A percentile compares a stretch with the other conserved stretches of the same genome.
Evolutionary conservation across 2,797 vertebrate species (phyloP).

Genomic region (Euthynnus affinis): DNA sequence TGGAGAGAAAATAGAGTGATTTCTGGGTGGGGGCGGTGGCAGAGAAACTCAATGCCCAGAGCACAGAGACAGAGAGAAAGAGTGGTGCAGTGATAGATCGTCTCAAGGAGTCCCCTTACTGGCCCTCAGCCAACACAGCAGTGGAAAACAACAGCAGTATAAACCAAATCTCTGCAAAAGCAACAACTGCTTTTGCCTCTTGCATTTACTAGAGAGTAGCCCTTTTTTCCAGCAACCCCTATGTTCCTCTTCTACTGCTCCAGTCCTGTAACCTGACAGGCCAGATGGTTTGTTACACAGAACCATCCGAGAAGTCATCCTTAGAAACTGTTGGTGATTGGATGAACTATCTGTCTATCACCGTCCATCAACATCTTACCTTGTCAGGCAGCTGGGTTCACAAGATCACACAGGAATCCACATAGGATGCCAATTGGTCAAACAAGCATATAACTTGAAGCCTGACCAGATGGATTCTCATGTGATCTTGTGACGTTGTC

Average conservation of each 20-base stretch:
- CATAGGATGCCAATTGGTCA: no score
- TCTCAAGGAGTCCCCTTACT: constrained; percentile 25
- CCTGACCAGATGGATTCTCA: no score
- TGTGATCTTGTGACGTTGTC: no score
- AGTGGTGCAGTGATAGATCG: constrained; percentile 46
- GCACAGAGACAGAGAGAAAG: constrained; percentile 6
- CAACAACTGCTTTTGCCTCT: constrained; percentile 14
- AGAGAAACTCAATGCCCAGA: constrained; percentile 17
- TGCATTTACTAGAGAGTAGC: constrained; percentile 13
- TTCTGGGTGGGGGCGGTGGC: constrained; percentile 2
- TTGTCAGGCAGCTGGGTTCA: no score
- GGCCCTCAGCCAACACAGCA: constrained; percentile 53
- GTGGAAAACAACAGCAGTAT: constrained; percentile 48
- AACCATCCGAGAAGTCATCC: no score
- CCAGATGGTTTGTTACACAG: no score
- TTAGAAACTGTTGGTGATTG: no score
- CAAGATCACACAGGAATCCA: no score
- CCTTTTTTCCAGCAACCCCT: neutral
- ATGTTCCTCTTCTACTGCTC: neutral
- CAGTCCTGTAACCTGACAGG: neutral
- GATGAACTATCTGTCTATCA: no score
- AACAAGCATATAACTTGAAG: no score
- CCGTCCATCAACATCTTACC: no score
- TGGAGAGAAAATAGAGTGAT: neutral
- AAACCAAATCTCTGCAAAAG: constrained; percentile 49